Conservation (phyloP, 1,140 invertebrate genomes). For the Leptopilina boulardi region DNA sequence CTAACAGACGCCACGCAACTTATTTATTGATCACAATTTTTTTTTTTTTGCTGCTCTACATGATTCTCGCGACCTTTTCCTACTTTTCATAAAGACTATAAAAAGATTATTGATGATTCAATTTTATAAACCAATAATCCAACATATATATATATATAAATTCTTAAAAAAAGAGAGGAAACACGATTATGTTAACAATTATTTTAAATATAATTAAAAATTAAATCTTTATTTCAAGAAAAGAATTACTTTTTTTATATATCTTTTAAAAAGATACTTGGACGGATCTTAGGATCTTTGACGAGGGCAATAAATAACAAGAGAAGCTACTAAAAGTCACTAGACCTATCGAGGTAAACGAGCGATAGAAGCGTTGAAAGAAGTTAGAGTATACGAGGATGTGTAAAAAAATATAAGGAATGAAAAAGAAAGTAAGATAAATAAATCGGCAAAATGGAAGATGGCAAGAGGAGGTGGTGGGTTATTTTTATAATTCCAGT, state of each 20-base stretch:
- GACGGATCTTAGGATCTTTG: background rate
- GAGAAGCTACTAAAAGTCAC: background rate
- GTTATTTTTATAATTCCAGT: constrained; percentile 27
- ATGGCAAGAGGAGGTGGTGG: too few relatives aligned
- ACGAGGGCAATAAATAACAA: background rate
- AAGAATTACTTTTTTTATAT: too few relatives aligned
- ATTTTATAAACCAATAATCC: too few relatives aligned
- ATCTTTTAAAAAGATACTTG: too few relatives aligned
- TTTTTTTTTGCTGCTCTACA: background rate
- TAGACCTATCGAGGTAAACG: constrained; percentile 6
- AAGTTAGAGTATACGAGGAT: background rate
- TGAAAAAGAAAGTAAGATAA: background rate
- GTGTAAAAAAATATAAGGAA: constrained; percentile 7
- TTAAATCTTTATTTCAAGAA: too few relatives aligned
- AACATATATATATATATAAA: too few relatives aligned
- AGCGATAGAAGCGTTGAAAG: background rate
- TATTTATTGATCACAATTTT: constrained; percentile 31
- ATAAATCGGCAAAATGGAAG: background rate
- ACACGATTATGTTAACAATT: too few relatives aligned
- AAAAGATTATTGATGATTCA: background rate
- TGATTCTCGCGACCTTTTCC: background rate
- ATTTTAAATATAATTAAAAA: too few relatives aligned
- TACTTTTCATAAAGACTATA: background rate
- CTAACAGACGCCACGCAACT: constrained; percentile 25
- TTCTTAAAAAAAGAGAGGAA: too few relatives aligned